Conservation (phyloP, 2,797 vertebrate species). For the Phalanger gymnotis region DNA sequence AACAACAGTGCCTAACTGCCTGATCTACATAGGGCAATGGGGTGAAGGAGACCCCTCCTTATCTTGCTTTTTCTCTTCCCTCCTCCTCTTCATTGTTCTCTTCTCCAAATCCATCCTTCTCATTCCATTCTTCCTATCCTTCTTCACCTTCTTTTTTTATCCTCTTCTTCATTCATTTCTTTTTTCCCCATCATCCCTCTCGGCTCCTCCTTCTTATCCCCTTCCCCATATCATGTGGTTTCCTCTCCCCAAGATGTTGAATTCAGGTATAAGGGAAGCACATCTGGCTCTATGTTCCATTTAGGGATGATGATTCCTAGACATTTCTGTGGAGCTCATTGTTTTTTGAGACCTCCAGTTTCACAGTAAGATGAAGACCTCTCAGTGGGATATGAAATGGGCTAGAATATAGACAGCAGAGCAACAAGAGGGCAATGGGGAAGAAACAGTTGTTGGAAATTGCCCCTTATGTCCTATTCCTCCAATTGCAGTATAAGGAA, state of each 20-base stretch:
- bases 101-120: neutral
- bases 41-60: neutral
- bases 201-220: neutral
- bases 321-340: neutral
- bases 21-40: neutral
- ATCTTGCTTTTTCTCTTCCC: neutral
- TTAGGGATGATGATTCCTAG: neutral
- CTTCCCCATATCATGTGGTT: neutral
- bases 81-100: neutral
- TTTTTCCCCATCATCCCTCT: neutral
- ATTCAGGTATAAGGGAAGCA: neutral
- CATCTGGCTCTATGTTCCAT: neutral
- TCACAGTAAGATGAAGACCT: neutral
- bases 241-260: neutral
- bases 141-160: neutral
- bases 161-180: neutral
- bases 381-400: neutral
- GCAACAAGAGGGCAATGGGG: neutral
- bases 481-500: neutral
- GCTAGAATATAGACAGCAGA: neutral
- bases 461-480: neutral
- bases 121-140: neutral
- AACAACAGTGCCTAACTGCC: neutral
- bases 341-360: neutral
- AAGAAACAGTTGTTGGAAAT: neutral